phyloP scores from a whole-genome alignment of 1,140 invertebrate species.

The Adelges cooleyi region DNA sequence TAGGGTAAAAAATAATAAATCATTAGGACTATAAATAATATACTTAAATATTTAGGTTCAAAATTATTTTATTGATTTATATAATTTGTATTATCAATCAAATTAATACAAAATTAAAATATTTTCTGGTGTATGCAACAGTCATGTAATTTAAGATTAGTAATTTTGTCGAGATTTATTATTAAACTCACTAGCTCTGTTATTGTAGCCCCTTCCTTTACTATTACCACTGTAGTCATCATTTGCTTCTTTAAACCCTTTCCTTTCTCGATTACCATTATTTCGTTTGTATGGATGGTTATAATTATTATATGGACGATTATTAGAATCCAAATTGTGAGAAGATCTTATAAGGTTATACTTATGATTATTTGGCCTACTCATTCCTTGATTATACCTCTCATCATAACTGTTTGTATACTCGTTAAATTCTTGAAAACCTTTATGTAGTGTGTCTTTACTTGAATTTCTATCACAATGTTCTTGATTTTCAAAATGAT shows the following conservation, averaged over 20 bases:
- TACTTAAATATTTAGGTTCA: no score
- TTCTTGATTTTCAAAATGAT: not conserved
- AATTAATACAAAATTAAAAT: no score
- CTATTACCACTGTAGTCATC: not conserved
- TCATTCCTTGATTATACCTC: not conserved
- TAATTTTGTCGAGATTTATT: not conserved
- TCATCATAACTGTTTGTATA: not conserved
- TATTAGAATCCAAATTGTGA: not conserved
- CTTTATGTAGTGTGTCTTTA: not conserved
- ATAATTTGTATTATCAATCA: no score
- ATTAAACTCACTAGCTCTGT: not conserved
- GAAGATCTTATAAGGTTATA: not conserved
- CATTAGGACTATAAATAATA: no score
- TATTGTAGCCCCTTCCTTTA: not conserved
- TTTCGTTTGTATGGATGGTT: not conserved
- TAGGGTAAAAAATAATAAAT: no score
- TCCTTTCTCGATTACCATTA: not conserved
- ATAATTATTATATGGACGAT: not conserved
- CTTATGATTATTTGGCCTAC: not conserved
- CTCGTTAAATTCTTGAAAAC: not conserved
- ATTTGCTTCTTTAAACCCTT: not conserved
- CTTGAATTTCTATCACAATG: not conserved
- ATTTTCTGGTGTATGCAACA: no score
- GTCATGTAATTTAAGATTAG: slow-evolving; percentile 1
- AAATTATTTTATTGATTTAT: no score